A percentile compares a stretch with the other conserved stretches of the same genome.
These are phyloP conservation scores for Yponomeuta evonymella DNA, from an alignment of 2,888 invertebrate genomes.

Conservation along the genomic window DNA sequence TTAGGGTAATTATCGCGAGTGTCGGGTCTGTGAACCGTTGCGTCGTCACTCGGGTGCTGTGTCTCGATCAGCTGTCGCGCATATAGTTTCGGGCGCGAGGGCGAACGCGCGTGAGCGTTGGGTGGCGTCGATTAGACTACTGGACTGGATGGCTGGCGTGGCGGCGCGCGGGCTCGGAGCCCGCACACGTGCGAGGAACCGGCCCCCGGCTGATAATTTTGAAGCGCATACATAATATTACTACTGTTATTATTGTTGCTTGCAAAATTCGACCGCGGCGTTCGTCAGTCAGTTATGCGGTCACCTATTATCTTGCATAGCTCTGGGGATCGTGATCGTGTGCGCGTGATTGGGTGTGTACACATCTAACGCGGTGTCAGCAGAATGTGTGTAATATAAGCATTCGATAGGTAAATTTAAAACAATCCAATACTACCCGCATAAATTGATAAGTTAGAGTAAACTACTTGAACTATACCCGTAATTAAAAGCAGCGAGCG, in stretches of 20 bases:
- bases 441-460: too few relatives aligned
- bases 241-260: not conserved
- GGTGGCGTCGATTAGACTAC: conserved; percentile 47
- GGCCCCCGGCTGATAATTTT: not conserved
- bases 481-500: not conserved
- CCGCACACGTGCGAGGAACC: not conserved
- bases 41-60: not conserved
- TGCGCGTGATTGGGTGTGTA: not conserved
- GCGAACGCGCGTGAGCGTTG: conserved; percentile 26
- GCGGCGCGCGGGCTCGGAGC: not conserved
- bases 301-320: not conserved
- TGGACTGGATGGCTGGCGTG: conserved; percentile 21
- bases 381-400: not conserved
- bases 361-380: not conserved
- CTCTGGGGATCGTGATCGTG: too few relatives aligned
- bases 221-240: not conserved
- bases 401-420: not conserved
- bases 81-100: not conserved
- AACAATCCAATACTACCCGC: too few relatives aligned
- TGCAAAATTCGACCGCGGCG: not conserved
- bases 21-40: not conserved
- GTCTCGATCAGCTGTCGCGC: conserved; percentile 10
- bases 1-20: not conserved
- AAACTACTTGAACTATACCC: too few relatives aligned
- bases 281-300: not conserved